Evolutionary conservation across 2,797 vertebrate genomes (phyloP).

Genomic region (Lindbergichthys nudifrons): DNA sequence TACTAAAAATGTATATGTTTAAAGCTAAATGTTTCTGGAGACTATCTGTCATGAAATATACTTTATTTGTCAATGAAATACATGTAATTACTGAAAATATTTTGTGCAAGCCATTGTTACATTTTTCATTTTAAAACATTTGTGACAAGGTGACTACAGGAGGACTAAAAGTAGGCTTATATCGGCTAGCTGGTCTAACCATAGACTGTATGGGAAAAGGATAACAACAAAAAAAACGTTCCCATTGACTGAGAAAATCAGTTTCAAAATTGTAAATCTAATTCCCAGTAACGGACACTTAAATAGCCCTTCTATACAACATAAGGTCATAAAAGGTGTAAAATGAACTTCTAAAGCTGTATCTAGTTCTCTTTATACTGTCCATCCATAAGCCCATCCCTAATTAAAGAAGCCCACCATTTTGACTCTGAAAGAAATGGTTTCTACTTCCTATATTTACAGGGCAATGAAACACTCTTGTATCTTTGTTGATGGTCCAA

Average conservation of each 20-base stretch:
- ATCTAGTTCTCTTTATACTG: too few species aligned
- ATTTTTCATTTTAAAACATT: not conserved
- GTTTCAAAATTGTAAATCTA: too few species aligned
- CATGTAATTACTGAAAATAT: not conserved
- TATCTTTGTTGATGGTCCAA: not conserved
- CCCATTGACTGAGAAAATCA: too few species aligned
- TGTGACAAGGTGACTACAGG: not conserved
- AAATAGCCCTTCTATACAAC: too few species aligned
- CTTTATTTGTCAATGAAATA: not conserved
- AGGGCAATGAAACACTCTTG: not conserved
- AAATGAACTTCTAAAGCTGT: too few species aligned
- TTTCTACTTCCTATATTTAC: not conserved
- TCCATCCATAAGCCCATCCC: too few species aligned
- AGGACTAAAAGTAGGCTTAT: not conserved
- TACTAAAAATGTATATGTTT: not conserved
- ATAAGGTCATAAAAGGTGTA: too few species aligned
- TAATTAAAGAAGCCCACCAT: not conserved
- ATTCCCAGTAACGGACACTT: too few species aligned
- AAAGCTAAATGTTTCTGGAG: not conserved
- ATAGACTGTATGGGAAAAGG: too few species aligned
- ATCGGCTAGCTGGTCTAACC: too few species aligned
- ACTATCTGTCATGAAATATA: not conserved
- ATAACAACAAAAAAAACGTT: too few species aligned
- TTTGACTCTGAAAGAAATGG: not conserved
- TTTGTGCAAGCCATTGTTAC: not conserved